Conservation (phyloP, 2,888 invertebrate genomes). For the Ctena decussata region DNA sequence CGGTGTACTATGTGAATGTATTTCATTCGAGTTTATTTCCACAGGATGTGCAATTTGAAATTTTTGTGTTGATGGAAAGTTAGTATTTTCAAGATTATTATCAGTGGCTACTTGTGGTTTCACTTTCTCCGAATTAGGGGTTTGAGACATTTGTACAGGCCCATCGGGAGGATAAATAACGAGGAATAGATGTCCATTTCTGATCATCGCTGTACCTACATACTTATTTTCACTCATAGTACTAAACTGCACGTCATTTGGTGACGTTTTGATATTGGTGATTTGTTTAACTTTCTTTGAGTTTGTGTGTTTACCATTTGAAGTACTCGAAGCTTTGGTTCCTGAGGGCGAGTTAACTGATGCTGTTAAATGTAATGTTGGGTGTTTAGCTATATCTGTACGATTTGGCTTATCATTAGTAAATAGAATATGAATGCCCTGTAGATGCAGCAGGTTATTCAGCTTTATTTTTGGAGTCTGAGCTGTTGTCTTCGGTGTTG, state of each 20-base stretch:
- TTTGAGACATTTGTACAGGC: too few species aligned
- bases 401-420: constrained; percentile 43
- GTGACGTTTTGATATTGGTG: background rate
- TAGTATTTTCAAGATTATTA: too few species aligned
- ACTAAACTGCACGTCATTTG: background rate
- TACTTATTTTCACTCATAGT: constrained; percentile 24
- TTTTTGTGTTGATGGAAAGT: too few species aligned
- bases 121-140: too few species aligned
- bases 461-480: background rate
- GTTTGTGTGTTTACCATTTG: background rate
- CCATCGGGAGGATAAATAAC: constrained; percentile 41
- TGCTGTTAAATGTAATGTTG: constrained; percentile 54
- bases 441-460: constrained; percentile 25
- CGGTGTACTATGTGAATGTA: too few species aligned
- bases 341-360: constrained; percentile 8
- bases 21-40: too few species aligned
- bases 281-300: background rate
- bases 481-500: too few species aligned
- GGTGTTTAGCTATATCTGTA: constrained; percentile 14
- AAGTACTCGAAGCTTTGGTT: background rate
- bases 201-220: constrained; percentile 52
- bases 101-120: too few species aligned
- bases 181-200: constrained; percentile 52
- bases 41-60: too few species aligned
- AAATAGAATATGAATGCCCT: constrained; percentile 55